phyloP scores from a whole-genome alignment of 1,140 invertebrate genomes.

The Zaprionus nigranus region DNA sequence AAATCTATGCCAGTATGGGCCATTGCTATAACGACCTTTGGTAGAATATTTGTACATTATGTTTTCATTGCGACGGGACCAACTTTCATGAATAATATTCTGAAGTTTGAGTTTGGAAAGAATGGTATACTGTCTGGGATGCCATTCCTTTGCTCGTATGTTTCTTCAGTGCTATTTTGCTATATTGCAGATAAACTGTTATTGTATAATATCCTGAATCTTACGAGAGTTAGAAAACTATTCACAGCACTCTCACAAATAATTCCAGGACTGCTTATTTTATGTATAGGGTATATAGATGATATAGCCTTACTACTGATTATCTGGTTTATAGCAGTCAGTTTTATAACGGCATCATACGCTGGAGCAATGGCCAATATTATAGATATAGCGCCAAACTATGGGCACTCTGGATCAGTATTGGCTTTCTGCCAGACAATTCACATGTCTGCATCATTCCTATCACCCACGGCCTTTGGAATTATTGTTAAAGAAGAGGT shows the following conservation, averaged over 20 bases:
- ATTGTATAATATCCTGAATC: constrained; percentile 86
- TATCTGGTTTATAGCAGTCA: constrained; percentile 90
- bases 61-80: constrained; percentile 89
- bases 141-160: constrained; percentile 89
- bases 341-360: constrained; percentile 89
- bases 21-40: constrained; percentile 90
- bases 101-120: constrained; percentile 89
- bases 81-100: constrained; percentile 89
- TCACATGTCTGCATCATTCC: constrained; percentile 90
- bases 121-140: constrained; percentile 89
- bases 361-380: constrained; percentile 91
- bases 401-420: constrained; percentile 87
- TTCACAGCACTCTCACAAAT: constrained; percentile 90
- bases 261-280: constrained; percentile 88
- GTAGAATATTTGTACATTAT: constrained; percentile 90
- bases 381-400: constrained; percentile 90
- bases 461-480: constrained; percentile 88
- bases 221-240: constrained; percentile 89
- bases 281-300: constrained; percentile 88
- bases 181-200: constrained; percentile 89
- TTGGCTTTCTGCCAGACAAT: constrained; percentile 91
- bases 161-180: constrained; percentile 89
- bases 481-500: constrained; percentile 85
- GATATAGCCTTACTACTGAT: constrained; percentile 87
- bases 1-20: constrained; percentile 92